Base-by-base conservation (phyloP, 92 coral and sea anemone species). In the Phenganax marumi region DNA sequence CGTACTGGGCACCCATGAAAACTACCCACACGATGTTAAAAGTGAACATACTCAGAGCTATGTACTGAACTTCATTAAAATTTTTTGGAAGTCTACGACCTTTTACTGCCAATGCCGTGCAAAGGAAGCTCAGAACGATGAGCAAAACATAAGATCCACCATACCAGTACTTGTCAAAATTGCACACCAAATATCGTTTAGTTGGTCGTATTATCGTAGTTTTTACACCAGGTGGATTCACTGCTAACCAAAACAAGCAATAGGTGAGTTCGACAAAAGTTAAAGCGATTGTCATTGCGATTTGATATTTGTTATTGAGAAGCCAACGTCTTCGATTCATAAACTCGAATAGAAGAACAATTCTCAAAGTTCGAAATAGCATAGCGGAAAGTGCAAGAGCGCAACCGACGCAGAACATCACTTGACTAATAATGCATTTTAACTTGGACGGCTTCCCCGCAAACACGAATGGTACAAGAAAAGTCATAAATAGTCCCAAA, bases 11-110 rank as follows among this genome's bases (percentile, higher is more conserved):
- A 17, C 89, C 87, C 91, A 89, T 84, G 73, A 88, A 87, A 11
- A 88, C 86, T 63, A 85, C 79, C 96, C 97, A 89, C 22, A 91
- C 84, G 13, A 91, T 65, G 63, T 89, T 85, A 81, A 91, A 91
- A 12, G 97, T 91, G 50, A 91, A 91, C 97, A 91, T 89, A n/a
- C 92, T 91, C 12, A 86, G 88, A 17, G 91, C 88, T 21, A 93
- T 90, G 79, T 89, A 88, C 88, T 84, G 88, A n/a, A 93, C 97
- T 54, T 90, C 92, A 91, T 93, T 93, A 81, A 89, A 93, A 69
- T 91, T 93, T 83, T 93, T 90, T 0, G 97, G 97, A 47, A 91
- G 70, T 71, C 88, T 87, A 25, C 93, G 86, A 7, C 97, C 92
- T 75, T 80, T 84, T 61, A 84, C 90, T 5, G 97, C 97, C 58